phyloP scores from a whole-genome alignment of 2,113 vertebrate genomes.

The Polyodon spathula region DNA sequence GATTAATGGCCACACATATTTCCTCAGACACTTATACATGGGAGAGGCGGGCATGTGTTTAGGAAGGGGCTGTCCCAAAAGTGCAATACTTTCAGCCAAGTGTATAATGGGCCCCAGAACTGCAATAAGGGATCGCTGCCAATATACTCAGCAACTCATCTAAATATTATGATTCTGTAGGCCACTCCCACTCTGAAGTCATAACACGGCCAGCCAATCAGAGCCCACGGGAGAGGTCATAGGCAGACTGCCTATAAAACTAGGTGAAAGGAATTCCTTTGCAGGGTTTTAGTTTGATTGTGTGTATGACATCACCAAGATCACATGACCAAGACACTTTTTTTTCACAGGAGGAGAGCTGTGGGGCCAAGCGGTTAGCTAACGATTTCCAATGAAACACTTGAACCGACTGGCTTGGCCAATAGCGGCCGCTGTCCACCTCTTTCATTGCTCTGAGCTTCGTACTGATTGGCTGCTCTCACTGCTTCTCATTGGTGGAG shows the following conservation, averaged over 20 bases:
- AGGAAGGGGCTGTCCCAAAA: conserved; percentile 1
- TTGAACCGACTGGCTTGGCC: too few species aligned
- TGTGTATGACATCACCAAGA: conserved; percentile 4
- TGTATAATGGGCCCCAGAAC: conserved; percentile 17
- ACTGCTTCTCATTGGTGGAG: too few species aligned
- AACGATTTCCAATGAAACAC: too few species aligned
- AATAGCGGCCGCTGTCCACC: too few species aligned
- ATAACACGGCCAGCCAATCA: conserved; percentile 7
- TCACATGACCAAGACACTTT: too few species aligned
- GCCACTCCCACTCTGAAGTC: background rate
- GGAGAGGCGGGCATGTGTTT: background rate
- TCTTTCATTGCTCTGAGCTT: too few species aligned
- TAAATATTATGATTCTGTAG: conserved; percentile 7
- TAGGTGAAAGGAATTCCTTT: conserved; percentile 32
- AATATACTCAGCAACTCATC: conserved; percentile 9
- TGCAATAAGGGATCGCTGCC: conserved; percentile 2
- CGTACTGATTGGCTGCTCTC: too few species aligned
- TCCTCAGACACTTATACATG: too few species aligned
- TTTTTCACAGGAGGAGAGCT: too few species aligned
- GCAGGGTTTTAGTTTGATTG: conserved; percentile 7
- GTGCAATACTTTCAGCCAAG: conserved; percentile 8
- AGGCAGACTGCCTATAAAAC: conserved; percentile 8
- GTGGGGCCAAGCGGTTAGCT: too few species aligned
- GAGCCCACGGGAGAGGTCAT: conserved; percentile 15
- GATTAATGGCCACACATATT: background rate